Evolutionary conservation across 2,888 invertebrate genomes (phyloP).

Genomic region (Petrolisthes cinctipes): DNA sequence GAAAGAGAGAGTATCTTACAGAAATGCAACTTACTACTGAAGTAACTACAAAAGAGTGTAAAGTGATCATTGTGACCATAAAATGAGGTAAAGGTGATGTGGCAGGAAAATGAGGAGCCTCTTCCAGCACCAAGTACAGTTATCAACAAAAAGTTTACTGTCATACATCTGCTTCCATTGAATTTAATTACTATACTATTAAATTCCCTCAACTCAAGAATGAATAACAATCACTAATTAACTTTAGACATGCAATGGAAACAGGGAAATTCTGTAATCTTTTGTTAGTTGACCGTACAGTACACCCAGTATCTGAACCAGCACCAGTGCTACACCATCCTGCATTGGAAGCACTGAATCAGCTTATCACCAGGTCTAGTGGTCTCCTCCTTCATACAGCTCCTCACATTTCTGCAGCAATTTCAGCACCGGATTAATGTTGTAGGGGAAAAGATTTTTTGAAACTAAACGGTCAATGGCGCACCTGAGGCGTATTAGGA

Average conservation of each 20-base stretch:
- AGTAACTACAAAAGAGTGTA: not conserved
- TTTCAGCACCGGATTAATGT: slow-evolving; percentile 87
- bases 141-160: no score
- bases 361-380: not conserved
- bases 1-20: no score
- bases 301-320: slow-evolving; percentile 2
- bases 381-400: slow-evolving; percentile 55
- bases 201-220: no score
- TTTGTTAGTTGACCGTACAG: not conserved
- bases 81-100: not conserved
- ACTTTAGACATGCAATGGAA: no score
- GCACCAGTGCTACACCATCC: not conserved
- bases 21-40: no score
- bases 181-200: no score
- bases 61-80: not conserved
- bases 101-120: no score
- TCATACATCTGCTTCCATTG: no score
- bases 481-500: slow-evolving; percentile 82
- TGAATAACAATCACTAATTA: no score
- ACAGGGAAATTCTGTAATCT: no score
- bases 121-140: no score
- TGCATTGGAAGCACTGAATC: no score
- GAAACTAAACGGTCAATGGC: slow-evolving; percentile 87
- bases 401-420: slow-evolving; percentile 75
- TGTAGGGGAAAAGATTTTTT: slow-evolving; percentile 87